Percentiles rank a stretch among this genome's conserved stretches.
Conservation (phyloP, 2,888 invertebrate genomes). For the Enchytraeus crypticus region DNA sequence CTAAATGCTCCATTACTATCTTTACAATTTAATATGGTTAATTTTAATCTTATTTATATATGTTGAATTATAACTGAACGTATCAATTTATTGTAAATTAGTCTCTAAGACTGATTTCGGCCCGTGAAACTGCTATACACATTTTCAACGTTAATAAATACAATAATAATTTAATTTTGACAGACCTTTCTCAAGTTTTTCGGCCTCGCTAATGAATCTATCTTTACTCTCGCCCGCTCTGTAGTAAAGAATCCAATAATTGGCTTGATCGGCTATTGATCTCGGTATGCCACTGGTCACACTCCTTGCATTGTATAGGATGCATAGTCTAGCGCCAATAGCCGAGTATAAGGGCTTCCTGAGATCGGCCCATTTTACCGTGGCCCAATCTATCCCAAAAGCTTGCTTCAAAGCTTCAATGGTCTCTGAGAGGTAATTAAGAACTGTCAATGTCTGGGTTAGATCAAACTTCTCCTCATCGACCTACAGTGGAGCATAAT, state of each 20-base stretch:
- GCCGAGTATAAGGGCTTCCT: conserved; percentile 35
- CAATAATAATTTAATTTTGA: no score
- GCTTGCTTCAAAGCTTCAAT: conserved; percentile 10
- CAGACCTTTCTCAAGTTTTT: conserved; percentile 13
- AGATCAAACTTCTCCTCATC: conserved; percentile 13
- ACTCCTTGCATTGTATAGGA: conserved; percentile 1
- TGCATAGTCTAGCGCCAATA: conserved; percentile 29
- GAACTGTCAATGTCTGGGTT: conserved; percentile 5
- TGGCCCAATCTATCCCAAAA: conserved; percentile 32
- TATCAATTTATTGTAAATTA: no score
- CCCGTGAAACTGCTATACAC: no score
- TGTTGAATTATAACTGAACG: no score
- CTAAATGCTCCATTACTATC: no score
- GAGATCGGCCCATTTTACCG: conserved; percentile 31
- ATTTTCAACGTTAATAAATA: no score
- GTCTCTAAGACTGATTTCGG: no score
- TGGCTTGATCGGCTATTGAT: conserved; percentile 16
- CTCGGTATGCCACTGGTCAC: conserved; percentile 8
- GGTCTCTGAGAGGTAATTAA: neutral
- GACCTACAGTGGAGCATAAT: conserved; percentile 10
- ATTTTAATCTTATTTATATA: no score
- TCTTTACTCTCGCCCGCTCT: conserved; percentile 10
- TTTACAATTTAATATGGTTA: no score
- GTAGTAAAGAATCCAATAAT: conserved; percentile 18
- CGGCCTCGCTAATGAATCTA: conserved; percentile 2